A percentile compares a stretch with the other conserved stretches of the same genome.
These are phyloP conservation scores for Sylvilagus bachmani DNA, from an alignment of 2,113 vertebrate species.

Conservation along the genomic window DNA sequence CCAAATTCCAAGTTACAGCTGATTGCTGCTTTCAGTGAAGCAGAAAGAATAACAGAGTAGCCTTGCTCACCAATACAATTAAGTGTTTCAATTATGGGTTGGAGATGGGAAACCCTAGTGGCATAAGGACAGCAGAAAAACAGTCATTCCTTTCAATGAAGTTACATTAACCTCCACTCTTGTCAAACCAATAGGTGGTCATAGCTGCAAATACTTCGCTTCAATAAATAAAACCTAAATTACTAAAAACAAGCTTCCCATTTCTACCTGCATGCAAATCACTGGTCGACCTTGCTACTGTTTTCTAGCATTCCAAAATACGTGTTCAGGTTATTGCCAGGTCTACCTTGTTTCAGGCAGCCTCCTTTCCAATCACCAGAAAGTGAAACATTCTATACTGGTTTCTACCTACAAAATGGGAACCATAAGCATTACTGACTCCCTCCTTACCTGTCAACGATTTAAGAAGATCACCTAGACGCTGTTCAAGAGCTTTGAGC, in stretches of 20 bases:
- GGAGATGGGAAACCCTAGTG: background rate
- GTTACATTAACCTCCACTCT: background rate
- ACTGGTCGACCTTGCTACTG: background rate
- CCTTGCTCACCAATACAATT: background rate
- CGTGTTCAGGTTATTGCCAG: background rate
- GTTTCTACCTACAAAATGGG: constrained; percentile 81
- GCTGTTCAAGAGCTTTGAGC: constrained; percentile 75
- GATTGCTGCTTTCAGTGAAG: constrained; percentile 35
- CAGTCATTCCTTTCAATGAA: background rate
- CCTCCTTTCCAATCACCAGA: background rate
- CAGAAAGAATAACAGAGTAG: background rate
- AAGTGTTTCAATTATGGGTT: background rate
- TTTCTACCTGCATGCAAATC: background rate
- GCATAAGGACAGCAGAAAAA: constrained; percentile 1
- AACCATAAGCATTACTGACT: constrained; percentile 77
- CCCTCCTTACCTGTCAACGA: constrained; percentile 77
- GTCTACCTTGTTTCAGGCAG: background rate
- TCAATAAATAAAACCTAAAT: background rate
- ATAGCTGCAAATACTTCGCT: background rate
- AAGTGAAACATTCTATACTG: constrained; percentile 14
- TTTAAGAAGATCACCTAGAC: constrained; percentile 76
- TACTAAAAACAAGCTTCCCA: constrained; percentile 39
- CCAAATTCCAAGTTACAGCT: background rate
- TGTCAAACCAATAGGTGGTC: background rate
- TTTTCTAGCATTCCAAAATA: constrained; percentile 6